A percentile compares a stretch with the other conserved stretches of the same genome.
These are phyloP conservation scores for Hippocampus kuda DNA, from an alignment of 2,797 vertebrate species.

Conservation along the genomic window DNA sequence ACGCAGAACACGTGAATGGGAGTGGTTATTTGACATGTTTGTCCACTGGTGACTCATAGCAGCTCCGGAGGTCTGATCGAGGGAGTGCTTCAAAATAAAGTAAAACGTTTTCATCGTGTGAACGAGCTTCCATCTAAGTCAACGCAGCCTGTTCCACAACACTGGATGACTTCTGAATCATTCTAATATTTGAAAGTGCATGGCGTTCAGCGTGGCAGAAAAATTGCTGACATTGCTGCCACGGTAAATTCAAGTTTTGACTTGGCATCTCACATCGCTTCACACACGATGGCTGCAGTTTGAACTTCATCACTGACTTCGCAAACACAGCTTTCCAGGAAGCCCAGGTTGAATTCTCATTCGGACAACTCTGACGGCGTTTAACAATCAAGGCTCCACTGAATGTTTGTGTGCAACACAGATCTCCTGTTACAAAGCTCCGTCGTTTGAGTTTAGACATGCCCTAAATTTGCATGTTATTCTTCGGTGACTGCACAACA, in stretches of 20 bases:
- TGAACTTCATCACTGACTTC: no score
- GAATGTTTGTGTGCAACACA: conserved; percentile 4
- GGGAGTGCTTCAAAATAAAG: not conserved
- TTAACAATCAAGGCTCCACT: no score
- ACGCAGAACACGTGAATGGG: not conserved
- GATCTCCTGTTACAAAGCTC: conserved; percentile 2
- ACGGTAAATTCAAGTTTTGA: no score
- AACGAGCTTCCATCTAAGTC: not conserved
- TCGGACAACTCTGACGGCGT: no score
- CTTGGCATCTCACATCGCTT: no score
- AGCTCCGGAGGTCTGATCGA: not conserved
- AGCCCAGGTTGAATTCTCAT: no score
- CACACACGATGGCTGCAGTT: no score
- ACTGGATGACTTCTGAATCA: not conserved
- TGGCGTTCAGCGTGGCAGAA: no score
- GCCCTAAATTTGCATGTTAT: conserved; percentile 2
- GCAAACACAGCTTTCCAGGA: no score
- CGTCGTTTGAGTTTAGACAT: conserved; percentile 12
- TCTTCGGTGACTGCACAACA: not conserved
- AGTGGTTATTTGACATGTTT: not conserved
- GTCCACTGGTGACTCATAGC: not conserved
- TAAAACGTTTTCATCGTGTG: not conserved
- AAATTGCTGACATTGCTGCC: no score
- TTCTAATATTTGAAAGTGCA: no score
- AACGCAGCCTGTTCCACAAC: not conserved